These are phyloP conservation scores for Nothobranchius kuhntae DNA, from an alignment of 2,113 vertebrate species.

Conservation along the genomic window DNA sequence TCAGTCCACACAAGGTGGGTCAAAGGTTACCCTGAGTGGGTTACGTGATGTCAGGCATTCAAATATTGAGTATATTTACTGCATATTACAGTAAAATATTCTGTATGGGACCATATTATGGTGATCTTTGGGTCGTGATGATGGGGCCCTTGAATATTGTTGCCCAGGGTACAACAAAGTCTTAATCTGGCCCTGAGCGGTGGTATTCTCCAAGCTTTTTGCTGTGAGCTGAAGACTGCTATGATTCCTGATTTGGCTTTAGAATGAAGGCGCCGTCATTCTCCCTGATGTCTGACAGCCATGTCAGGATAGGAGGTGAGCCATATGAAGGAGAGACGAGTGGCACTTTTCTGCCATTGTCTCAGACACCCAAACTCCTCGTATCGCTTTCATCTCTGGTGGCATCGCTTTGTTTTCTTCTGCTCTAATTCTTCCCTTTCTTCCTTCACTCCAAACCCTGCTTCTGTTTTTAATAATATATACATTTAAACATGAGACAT, in stretches of 20 bases:
- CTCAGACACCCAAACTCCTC: slow-evolving; percentile 39
- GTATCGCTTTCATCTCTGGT: slow-evolving; percentile 57
- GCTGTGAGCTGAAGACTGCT: slow-evolving; percentile 42
- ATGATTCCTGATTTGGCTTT: slow-evolving; percentile 62
- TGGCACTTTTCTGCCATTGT: slow-evolving; percentile 53
- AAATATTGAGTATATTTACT: too few species aligned
- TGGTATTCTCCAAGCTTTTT: slow-evolving; percentile 35
- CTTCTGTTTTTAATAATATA: slow-evolving; percentile 44
- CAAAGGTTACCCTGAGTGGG: too few species aligned
- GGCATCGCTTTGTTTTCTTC: slow-evolving; percentile 54
- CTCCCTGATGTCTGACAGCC: slow-evolving; percentile 58
- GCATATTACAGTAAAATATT: too few species aligned
- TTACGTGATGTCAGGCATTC: too few species aligned
- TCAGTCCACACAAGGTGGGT: too few species aligned
- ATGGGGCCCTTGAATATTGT: too few species aligned
- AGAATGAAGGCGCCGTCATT: slow-evolving; percentile 29
- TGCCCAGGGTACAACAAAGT: too few species aligned
- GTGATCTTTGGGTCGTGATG: too few species aligned
- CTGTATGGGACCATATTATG: too few species aligned
- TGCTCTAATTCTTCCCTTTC: slow-evolving; percentile 21
- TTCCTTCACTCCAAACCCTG: background rate
- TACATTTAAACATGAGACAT: slow-evolving; percentile 70
- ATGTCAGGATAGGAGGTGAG: slow-evolving; percentile 49
- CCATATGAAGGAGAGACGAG: slow-evolving; percentile 23
- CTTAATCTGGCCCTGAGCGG: too few species aligned